Percentiles rank a stretch among this genome's conserved stretches.
Conservation (phyloP, 2,113 vertebrate genomes). For the Gymnocephalus cernua region DNA sequence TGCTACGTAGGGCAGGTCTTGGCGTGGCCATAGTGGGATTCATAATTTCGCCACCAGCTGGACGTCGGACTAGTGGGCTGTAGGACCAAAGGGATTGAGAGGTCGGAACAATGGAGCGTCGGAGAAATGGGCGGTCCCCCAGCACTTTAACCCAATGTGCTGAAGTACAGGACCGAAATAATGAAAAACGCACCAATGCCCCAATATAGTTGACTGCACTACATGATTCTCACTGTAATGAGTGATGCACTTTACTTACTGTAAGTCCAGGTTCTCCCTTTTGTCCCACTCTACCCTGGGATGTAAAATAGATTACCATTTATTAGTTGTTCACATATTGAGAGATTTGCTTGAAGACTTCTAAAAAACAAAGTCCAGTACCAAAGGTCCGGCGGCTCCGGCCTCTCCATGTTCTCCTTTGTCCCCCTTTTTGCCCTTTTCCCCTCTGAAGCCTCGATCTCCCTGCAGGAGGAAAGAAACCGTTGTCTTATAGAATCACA, state of each 20-base stretch:
- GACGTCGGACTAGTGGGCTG: no score
- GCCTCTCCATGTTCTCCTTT: conserved; percentile 86
- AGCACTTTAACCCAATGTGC: not conserved
- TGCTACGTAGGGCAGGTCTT: no score
- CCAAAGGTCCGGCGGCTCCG: conserved; percentile 83
- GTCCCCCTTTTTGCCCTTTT: conserved; percentile 86
- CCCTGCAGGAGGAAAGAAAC: conserved; percentile 80
- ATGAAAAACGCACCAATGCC: not conserved
- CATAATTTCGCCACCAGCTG: no score
- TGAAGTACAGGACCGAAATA: not conserved
- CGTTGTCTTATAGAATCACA: not conserved
- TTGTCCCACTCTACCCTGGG: conserved; percentile 84
- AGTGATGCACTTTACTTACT: conserved; percentile 79
- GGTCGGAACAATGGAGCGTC: no score
- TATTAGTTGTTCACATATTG: not conserved
- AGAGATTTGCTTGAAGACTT: not conserved
- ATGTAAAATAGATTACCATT: conserved; percentile 25
- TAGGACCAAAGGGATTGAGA: no score
- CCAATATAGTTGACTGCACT: no score
- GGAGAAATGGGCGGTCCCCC: no score
- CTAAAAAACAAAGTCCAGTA: conserved; percentile 52
- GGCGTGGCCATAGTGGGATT: no score
- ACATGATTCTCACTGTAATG: not conserved
- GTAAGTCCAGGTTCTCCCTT: conserved; percentile 90
- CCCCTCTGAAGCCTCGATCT: conserved; percentile 86